Evolutionary conservation across 1,140 invertebrate genomes (phyloP), one percentile per base, ranked within the genome.

Genomic region (Apis cerana): DNA sequence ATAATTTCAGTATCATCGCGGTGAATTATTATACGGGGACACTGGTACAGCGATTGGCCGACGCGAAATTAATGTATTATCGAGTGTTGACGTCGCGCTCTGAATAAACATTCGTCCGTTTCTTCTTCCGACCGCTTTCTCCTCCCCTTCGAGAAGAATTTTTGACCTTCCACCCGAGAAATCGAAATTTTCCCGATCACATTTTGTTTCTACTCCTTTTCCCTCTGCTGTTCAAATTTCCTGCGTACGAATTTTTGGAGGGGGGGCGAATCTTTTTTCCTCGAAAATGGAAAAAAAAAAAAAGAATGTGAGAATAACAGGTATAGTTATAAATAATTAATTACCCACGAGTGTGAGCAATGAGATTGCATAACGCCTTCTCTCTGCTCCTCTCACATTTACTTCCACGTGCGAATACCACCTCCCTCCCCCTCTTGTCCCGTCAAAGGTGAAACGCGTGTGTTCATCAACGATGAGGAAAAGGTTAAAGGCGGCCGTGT

Each of bases 1-100:
- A 87, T 87, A 69, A 87, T 87, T 87, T 86, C 80, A 82, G 54
- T 75, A 72, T 78, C 70, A 21, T 85, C 52, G 3, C 5, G 33
- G 61, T 76, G 70, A 85, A 61, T 85, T 87, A 82, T 69, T 43
- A 43, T 2, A 50, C 64, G 62, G 59, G 56, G 19, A 59, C 75
- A 71, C 54, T 33, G 43, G 3, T 48, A 17, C 33, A 7, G 52
- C 50, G 78, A 62, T 80, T 74, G 68, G 68, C 15, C 27, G 77
- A 54, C 27, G 65, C 54, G 61, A 43, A 75, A 75, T 27, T 58
- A 67, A 81, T 68, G 43, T 71, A 79, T 79, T 61, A 79, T 79
- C 77, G 67, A 61, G 52, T 71, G 43, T 70, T 50, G 67, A 70
- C 56, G 67, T 52, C 67, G 43, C 19, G n/a, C 23, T 61, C 56